These are phyloP conservation scores for Trialeurodes vaporariorum DNA, from an alignment of 1,140 invertebrate genomes.

Conservation along the genomic window DNA sequence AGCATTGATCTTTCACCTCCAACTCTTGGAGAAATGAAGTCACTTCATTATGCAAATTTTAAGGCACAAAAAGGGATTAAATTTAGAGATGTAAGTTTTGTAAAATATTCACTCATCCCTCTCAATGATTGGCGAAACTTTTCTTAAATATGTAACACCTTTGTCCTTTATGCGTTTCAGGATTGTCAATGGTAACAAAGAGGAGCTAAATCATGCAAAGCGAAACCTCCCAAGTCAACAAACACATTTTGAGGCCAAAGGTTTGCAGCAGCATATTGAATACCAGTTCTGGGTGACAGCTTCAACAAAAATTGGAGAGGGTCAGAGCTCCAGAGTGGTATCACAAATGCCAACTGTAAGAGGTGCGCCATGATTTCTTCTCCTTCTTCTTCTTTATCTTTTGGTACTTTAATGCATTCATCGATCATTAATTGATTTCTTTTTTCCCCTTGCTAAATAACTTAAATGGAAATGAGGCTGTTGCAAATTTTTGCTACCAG, in stretches of 20 bases:
- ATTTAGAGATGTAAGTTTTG: too few relatives aligned
- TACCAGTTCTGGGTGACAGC: constrained; percentile 76
- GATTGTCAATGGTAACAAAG: constrained; percentile 46
- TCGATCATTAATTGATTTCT: too few relatives aligned
- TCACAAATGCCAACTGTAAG: constrained; percentile 41
- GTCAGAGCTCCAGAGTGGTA: constrained; percentile 53
- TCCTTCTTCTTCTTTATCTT: too few relatives aligned
- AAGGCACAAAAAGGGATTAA: too few relatives aligned
- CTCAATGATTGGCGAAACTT: constrained; percentile 3
- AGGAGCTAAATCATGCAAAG: constrained; percentile 55
- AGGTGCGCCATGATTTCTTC: too few relatives aligned
- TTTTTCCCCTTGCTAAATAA: neutral
- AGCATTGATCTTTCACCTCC: too few relatives aligned
- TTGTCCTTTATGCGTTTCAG: constrained; percentile 29
- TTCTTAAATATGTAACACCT: constrained; percentile 2
- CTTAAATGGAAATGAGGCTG: neutral
- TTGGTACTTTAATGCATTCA: too few relatives aligned
- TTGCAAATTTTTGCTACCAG: too few relatives aligned
- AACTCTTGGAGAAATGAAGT: too few relatives aligned
- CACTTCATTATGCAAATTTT: too few relatives aligned
- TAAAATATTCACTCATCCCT: too few relatives aligned
- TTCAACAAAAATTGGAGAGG: constrained; percentile 60
- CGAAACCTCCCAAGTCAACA: constrained; percentile 47
- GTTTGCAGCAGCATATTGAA: constrained; percentile 57
- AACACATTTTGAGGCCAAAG: constrained; percentile 50